phyloP scores from a whole-genome alignment of 1,140 invertebrate species.

The Neodiprion lecontei region DNA sequence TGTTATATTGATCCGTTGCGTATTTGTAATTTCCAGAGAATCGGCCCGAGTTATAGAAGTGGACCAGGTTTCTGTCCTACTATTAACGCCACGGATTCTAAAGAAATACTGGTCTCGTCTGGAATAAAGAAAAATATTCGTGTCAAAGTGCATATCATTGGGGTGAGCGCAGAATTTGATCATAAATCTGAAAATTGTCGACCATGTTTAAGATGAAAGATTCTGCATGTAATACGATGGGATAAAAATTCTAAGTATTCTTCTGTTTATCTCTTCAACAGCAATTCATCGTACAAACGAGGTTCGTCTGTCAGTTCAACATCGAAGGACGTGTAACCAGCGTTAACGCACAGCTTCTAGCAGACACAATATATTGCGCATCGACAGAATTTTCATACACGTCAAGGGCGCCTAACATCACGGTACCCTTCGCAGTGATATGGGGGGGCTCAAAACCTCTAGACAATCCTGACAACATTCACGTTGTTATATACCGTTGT shows the following conservation, averaged over 20 bases:
- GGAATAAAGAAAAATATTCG: constrained; percentile 88
- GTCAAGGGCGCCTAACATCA: constrained; percentile 87
- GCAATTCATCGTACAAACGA: constrained; percentile 92
- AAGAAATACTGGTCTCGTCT: constrained; percentile 89
- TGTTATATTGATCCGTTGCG: background rate
- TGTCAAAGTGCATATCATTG: constrained; percentile 94
- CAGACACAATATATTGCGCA: constrained; percentile 94
- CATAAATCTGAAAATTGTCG: too few relatives aligned
- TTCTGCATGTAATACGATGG: background rate
- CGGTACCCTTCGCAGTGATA: constrained; percentile 92
- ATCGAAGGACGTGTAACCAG: constrained; percentile 94
- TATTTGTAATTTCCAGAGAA: constrained; percentile 66
- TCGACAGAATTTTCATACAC: constrained; percentile 91
- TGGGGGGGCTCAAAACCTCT: constrained; percentile 94
- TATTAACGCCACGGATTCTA: constrained; percentile 82
- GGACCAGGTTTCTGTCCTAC: constrained; percentile 93
- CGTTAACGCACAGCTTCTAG: constrained; percentile 87
- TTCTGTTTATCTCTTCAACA: constrained; percentile 50
- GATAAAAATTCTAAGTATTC: background rate
- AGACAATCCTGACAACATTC: constrained; percentile 94
- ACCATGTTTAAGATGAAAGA: background rate
- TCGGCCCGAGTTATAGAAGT: constrained; percentile 90
- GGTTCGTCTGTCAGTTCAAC: constrained; percentile 95
- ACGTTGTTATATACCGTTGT: constrained; percentile 90
- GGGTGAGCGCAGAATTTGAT: constrained; percentile 59